Percentiles rank a stretch among this genome's conserved stretches.
phyloP scores from a whole-genome alignment of 2,113 vertebrate species.

The Ctenodactylus gundi region DNA sequence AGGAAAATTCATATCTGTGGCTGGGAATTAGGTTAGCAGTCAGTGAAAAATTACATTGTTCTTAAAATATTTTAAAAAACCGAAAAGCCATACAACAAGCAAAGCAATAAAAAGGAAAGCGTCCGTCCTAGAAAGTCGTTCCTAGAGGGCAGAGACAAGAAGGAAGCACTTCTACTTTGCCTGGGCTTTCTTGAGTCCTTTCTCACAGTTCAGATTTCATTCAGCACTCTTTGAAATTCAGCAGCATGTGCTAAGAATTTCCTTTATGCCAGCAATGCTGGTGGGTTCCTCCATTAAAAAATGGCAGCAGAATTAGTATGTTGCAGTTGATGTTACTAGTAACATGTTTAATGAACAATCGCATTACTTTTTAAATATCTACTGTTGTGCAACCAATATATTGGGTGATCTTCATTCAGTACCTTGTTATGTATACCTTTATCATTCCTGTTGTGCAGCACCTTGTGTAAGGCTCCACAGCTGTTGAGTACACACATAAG shows the following conservation, averaged over 20 bases:
- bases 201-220: accelerated
- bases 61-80: neutral
- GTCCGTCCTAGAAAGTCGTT: neutral
- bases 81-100: neutral
- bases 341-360: neutral
- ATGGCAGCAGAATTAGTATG: neutral
- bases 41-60: neutral
- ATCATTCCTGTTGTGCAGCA: neutral
- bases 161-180: neutral
- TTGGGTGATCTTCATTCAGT: no score
- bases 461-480: neutral
- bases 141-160: neutral
- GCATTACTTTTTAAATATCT: neutral
- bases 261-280: neutral
- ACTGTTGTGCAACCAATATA: no score
- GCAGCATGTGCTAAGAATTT: neutral
- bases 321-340: neutral
- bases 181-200: neutral
- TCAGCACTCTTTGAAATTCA: no score
- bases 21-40: neutral
- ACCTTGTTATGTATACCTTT: neutral
- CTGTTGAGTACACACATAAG: neutral
- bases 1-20: neutral
- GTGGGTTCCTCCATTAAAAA: neutral
- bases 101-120: neutral